Evolutionary conservation across 2,113 vertebrate genomes (phyloP), one percentile per base, ranked within the genome.

Genomic region (Stomatorhinus ivindoensis): DNA sequence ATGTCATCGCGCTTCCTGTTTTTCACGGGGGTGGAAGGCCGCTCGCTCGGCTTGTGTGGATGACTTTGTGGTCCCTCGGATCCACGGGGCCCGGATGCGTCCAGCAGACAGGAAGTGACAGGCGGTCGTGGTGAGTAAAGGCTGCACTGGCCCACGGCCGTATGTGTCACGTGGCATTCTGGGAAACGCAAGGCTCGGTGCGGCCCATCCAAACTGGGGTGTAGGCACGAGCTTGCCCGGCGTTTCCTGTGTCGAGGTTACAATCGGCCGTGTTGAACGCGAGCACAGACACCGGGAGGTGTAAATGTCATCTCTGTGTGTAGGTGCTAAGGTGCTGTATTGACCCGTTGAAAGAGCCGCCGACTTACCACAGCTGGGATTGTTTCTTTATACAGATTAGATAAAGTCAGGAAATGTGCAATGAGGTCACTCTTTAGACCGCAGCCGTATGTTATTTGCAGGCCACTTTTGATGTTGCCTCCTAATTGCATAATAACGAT

Each of bases 1-100:
- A 96, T 98, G 96, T 96, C 97, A 97, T 97, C 95, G 95, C 94
- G 96, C 96, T 98, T 99, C 97, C 98, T 98, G 97, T 97, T 95
- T 96, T 97, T 97, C 96, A 95, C 95, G 95, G 94, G 92, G 94
- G 94, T 96, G 96, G 96, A 96, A 95, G 96, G 95, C 93, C 94
- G 94, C 94, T 95, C 94, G 95, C 93, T 92, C 91, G 92, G 93
- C 93, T 94, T 93, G 86, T 92, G 91, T 91, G 91, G 69, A 80
- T 91, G 88, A 89, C 89, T 92, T 91, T 90, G 88, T 53, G 47
- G 46, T 17, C 42, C 73, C 91, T 95, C 93, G 95, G 96, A 94
- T 95, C 94, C 86, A 93, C 93, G 94, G 94, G 95, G 94, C 96
- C 96, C 95, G 95, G 96, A 96, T 97, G 93, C 93, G 94, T 93